A percentile compares a stretch with the other conserved stretches of the same genome.
These are phyloP conservation scores for Proales similis DNA, from an alignment of 1,140 invertebrate genomes.

Conservation along the genomic window DNA sequence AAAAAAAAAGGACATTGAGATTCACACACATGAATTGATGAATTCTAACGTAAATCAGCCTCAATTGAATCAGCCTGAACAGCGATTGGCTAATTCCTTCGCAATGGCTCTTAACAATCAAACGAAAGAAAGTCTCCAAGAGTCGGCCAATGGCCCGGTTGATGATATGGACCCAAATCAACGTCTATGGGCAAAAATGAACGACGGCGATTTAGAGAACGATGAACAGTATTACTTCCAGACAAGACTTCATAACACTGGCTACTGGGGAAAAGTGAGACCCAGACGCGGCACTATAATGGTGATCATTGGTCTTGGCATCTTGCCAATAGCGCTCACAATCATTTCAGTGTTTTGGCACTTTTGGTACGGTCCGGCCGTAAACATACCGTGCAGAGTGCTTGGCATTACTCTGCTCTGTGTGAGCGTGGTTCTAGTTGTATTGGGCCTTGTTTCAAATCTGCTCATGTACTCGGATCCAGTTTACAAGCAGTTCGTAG, in stretches of 20 bases:
- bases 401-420: conserved; percentile 7
- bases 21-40: too few relatives aligned
- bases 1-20: too few relatives aligned
- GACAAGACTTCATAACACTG: conserved; percentile 12
- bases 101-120: too few relatives aligned
- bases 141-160: too few relatives aligned
- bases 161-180: too few relatives aligned
- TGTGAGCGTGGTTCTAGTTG: neutral
- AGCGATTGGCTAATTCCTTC: too few relatives aligned
- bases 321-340: conserved; percentile 6
- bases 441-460: conserved; percentile 19
- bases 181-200: too few relatives aligned
- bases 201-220: too few relatives aligned
- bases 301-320: conserved; percentile 17
- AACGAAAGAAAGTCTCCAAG: too few relatives aligned
- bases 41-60: too few relatives aligned
- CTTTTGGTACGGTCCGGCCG: conserved; percentile 34
- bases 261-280: conserved; percentile 28
- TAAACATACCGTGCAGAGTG: conserved; percentile 19
- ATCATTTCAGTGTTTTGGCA: conserved; percentile 26
- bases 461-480: conserved; percentile 10
- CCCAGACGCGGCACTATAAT: conserved; percentile 11
- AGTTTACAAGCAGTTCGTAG: conserved; percentile 17
- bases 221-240: conserved; percentile 7
- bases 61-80: too few relatives aligned